Evolutionary conservation across 1,140 invertebrate genomes (phyloP).

Genomic region (Orius laevigatus): DNA sequence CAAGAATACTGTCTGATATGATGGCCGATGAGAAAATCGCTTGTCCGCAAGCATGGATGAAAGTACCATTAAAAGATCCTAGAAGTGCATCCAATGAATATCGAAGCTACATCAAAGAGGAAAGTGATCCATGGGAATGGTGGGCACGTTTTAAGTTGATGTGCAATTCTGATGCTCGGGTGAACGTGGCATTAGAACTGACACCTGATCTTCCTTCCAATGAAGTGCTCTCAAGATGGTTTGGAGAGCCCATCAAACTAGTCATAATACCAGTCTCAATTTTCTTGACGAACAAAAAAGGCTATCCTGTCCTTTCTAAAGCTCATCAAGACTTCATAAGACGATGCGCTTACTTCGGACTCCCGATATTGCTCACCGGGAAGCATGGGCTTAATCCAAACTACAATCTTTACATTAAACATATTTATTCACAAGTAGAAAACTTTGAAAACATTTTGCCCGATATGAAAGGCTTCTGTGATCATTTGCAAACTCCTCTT

Average conservation of each 20-base stretch:
- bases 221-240: slow-evolving; percentile 61
- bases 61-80: too few species aligned
- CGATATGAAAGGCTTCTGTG: slow-evolving; percentile 95
- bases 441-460: too few species aligned
- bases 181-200: slow-evolving; percentile 52
- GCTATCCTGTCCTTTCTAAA: slow-evolving; percentile 76
- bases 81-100: too few species aligned
- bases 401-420: slow-evolving; percentile 76
- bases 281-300: slow-evolving; percentile 66
- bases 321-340: slow-evolving; percentile 63
- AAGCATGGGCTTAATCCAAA: too few species aligned
- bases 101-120: too few species aligned
- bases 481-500: slow-evolving; percentile 73
- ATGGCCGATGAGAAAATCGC: too few species aligned
- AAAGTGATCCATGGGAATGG: too few species aligned
- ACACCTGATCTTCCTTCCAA: slow-evolving; percentile 45
- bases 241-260: slow-evolving; percentile 79
- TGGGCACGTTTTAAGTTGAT: slow-evolving; percentile 72
- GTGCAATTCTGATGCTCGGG: slow-evolving; percentile 54
- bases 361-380: slow-evolving; percentile 66
- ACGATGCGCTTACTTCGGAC: slow-evolving; percentile 33
- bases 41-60: too few species aligned
- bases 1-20: too few species aligned
- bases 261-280: slow-evolving; percentile 66
- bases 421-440: too few species aligned